phyloP scores from a whole-genome alignment of 53 echinoderm and acorn worm species.

The Paelopatides confundens region DNA sequence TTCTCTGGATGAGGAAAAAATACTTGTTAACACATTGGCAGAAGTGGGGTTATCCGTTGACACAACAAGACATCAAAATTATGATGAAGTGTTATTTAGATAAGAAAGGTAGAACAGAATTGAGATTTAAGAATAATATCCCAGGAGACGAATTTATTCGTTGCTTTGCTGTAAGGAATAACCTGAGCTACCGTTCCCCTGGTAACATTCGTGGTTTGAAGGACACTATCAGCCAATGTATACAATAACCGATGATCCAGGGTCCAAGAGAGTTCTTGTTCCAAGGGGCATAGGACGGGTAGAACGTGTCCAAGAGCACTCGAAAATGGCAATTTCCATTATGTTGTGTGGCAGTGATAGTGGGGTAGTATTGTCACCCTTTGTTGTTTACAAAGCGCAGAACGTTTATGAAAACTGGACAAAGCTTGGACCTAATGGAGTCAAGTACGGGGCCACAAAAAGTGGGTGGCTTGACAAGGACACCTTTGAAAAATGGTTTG shows the following conservation, averaged over 20 bases:
- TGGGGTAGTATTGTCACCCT: not conserved
- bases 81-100: not conserved
- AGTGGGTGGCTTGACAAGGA: slow-evolving; percentile 28
- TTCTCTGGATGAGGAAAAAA: not conserved
- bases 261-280: not conserved
- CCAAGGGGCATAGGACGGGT: not conserved
- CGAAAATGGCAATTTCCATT: not conserved
- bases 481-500: slow-evolving; percentile 33
- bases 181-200: not conserved
- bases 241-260: not conserved
- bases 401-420: slow-evolving; percentile 30
- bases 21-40: not conserved
- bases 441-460: not conserved
- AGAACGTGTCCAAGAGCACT: not conserved
- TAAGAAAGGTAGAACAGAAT: not conserved
- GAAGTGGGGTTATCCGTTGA: slow-evolving; percentile 18
- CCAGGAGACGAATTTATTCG: slow-evolving; percentile 25
- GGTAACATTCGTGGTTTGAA: slow-evolving; percentile 11
- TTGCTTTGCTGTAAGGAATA: not conserved
- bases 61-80: not conserved
- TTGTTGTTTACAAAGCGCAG: not conserved
- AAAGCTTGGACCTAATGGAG: not conserved
- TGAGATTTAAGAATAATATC: not conserved
- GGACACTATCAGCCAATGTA: too few species aligned
- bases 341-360: not conserved